Evolutionary conservation across 2,888 invertebrate genomes (phyloP), one percentile per base, ranked within the genome.

Genomic region (Ormyrus rosae): DNA sequence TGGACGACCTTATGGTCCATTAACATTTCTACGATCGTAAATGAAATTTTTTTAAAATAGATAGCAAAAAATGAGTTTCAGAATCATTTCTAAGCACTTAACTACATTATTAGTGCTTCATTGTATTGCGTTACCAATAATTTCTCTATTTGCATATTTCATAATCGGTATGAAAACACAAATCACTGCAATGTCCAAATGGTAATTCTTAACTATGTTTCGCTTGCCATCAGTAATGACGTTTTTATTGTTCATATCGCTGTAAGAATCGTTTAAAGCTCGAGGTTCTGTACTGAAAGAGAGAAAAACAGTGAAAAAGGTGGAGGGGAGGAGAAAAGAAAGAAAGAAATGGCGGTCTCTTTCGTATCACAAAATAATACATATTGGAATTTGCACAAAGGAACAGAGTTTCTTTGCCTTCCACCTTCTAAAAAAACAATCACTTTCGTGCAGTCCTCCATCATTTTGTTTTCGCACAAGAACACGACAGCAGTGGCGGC

Each of bases 321-420:
- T 65, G 50, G 51, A 34, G 34, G 34, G 34, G 34, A 34, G 34
- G 48, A 56, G 50, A 56, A 51, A 78, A 50, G n/a, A 48, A 77
- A 69, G 10, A 48, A 77, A 69, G 4, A 34, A 67, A 76, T 64
- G 76, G 64, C 71, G 76, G 72, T 58, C 67, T 55, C 60, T 60
- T 34, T 56, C 68, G 76, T 81, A 76, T 79, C 78, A 81, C 75
- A 68, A 81, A 81, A 75, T 69, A 79, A 79, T 76, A 73, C 75
- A 64, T 19, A 58, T 73, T 58, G 19, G 64, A 78, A 58, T 61
- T 78, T 65, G 69, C 64, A 46, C 61, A 77, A 77, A 75, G 61
- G 67, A 80, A 78, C 60, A 70, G 45, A 69, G 60, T 67, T 55
- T 68, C 4, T 55, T 65, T 19, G 46, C 45, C n/a, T 19, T 34